A percentile compares a stretch with the other conserved stretches of the same genome.
Conservation (phyloP, 2,797 vertebrate genomes). For the Sebastes alutus region DNA sequence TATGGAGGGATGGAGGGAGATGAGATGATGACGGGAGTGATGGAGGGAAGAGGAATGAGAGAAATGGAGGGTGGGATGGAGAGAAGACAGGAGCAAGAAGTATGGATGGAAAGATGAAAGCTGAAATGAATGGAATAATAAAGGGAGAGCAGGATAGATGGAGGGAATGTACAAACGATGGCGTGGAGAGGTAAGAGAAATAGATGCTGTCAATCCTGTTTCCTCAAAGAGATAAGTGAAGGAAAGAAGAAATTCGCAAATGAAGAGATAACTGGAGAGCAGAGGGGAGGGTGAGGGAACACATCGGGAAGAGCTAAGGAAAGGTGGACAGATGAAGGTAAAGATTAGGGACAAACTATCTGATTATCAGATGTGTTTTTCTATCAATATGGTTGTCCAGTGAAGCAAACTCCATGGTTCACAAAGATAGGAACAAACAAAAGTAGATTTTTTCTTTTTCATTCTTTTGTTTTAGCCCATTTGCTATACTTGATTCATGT, state of each 20-base stretch:
- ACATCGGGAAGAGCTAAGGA: background rate
- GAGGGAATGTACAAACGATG: background rate
- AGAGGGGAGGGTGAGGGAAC: background rate
- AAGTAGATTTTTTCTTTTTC: background rate
- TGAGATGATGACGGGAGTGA: constrained; percentile 39
- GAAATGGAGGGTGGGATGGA: constrained; percentile 18
- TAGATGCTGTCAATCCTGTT: constrained; percentile 9
- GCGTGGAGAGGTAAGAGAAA: background rate
- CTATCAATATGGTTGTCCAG: background rate
- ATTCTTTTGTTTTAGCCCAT: background rate
- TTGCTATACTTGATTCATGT: background rate
- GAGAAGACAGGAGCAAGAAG: constrained; percentile 2
- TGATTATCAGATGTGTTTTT: background rate
- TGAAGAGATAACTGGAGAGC: background rate
- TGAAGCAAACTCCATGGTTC: background rate
- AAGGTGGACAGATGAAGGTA: background rate
- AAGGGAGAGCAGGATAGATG: background rate
- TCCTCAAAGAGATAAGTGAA: constrained; percentile 4
- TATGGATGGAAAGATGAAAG: constrained; percentile 7
- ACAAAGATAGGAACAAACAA: background rate
- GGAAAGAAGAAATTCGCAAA: background rate
- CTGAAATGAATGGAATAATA: constrained; percentile 10
- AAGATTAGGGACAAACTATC: background rate
- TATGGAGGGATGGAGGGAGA: constrained; percentile 48
- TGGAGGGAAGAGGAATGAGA: constrained; percentile 4